These are phyloP conservation scores for Arenaria interpres DNA, from an alignment of 2,113 vertebrate species.

Conservation along the genomic window DNA sequence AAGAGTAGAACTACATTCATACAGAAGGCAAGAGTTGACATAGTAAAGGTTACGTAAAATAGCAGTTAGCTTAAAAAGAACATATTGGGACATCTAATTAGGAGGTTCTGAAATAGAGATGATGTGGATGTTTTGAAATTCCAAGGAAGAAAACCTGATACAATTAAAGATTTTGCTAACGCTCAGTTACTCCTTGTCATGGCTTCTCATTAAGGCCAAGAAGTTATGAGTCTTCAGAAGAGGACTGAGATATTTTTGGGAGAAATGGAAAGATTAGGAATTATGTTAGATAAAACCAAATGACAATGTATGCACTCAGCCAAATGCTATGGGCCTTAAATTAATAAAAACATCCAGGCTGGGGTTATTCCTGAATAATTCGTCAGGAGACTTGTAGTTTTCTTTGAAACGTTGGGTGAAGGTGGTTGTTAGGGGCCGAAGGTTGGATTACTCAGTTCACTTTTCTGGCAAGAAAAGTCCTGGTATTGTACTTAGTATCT, in stretches of 20 bases:
- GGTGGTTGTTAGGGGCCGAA: neutral
- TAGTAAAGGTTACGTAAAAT: neutral
- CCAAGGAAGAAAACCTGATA: neutral
- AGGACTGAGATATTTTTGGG: neutral
- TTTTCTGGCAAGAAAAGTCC: neutral
- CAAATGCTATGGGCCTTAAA: neutral
- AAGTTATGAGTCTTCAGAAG: neutral
- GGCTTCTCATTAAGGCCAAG: neutral
- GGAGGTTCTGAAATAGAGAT: neutral
- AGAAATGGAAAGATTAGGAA: neutral
- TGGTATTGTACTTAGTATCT: fast-evolving
- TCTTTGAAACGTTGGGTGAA: neutral
- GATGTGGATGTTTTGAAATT: neutral
- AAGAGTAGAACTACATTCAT: neutral
- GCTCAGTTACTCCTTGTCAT: neutral
- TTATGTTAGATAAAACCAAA: neutral
- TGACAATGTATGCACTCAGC: neutral
- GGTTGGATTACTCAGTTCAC: neutral
- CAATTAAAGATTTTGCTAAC: neutral
- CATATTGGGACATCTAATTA: neutral
- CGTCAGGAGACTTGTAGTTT: neutral
- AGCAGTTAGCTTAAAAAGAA: neutral
- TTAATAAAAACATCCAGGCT: neutral
- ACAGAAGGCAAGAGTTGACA: neutral
- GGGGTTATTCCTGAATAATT: neutral